These are phyloP conservation scores for Neotragus pygmaeus DNA, from an alignment of 2,113 vertebrate species.

Conservation along the genomic window DNA sequence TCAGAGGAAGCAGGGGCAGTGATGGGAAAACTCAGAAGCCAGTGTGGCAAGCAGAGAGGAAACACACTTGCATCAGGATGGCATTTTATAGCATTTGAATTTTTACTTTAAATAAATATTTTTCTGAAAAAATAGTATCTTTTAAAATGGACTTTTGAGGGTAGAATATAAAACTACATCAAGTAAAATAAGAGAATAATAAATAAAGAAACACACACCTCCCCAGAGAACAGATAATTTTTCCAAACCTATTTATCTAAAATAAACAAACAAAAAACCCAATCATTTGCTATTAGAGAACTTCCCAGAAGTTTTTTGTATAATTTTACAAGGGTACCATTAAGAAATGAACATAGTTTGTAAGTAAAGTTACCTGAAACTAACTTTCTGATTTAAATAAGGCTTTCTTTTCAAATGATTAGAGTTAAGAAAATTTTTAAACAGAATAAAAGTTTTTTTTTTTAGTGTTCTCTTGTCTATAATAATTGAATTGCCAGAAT, in stretches of 20 bases:
- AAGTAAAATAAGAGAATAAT: neutral
- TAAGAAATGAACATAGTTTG: neutral
- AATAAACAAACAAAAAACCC: neutral
- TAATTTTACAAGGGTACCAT: neutral
- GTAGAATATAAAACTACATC: neutral
- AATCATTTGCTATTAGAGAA: neutral
- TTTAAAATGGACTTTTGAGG: neutral
- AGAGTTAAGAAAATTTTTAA: neutral
- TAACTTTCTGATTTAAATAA: neutral
- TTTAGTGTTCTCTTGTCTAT: neutral
- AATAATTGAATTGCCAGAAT: neutral
- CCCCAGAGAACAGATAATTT: neutral
- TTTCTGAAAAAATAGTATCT: neutral
- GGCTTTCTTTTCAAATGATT: neutral
- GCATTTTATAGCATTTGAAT: neutral
- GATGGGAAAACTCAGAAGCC: too few species aligned
- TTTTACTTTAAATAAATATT: neutral
- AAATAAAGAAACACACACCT: neutral
- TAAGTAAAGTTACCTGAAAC: neutral
- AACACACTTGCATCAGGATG: neutral
- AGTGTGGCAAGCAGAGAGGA: rapidly evolving
- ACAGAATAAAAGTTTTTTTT: neutral
- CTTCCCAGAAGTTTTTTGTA: too few species aligned
- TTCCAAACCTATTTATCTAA: neutral
- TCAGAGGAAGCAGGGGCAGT: neutral